Conservation (phyloP, 2,113 vertebrate genomes). For the Perca flavescens region DNA sequence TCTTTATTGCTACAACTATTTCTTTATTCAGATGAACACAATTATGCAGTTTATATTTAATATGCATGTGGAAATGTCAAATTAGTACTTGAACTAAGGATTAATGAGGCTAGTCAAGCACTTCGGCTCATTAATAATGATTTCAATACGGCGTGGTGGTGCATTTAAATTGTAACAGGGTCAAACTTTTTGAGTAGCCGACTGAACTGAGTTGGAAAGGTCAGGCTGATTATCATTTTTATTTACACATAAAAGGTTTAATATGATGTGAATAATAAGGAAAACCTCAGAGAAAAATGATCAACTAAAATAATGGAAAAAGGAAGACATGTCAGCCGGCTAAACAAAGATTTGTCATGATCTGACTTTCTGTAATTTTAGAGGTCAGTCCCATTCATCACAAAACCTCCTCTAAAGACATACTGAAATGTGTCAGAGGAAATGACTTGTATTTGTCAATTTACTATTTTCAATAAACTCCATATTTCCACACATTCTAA, state of each 20-base stretch:
- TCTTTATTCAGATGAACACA: constrained; percentile 6
- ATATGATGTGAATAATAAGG: constrained; percentile 5
- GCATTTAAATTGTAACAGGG: constrained; percentile 33
- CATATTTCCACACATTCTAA: not conserved
- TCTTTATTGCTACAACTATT: constrained; percentile 15
- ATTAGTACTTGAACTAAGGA: constrained; percentile 35
- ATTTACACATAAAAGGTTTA: constrained; percentile 39
- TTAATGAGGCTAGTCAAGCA: constrained; percentile 43
- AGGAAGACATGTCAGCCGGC: not conserved
- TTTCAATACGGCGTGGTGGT: not conserved
- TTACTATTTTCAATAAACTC: not conserved
- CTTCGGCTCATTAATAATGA: constrained; percentile 60
- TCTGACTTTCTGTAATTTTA: not conserved
- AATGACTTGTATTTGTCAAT: not conserved
- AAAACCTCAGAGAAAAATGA: constrained; percentile 2
- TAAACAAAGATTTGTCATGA: not conserved
- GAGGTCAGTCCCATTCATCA: not conserved
- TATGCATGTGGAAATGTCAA: constrained; percentile 57
- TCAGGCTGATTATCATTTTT: constrained; percentile 45
- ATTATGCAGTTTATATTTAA: constrained; percentile 24
- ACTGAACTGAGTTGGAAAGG: constrained; percentile 37
- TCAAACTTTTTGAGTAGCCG: not conserved
- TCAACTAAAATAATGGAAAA: not conserved
- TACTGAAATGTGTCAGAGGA: not conserved
- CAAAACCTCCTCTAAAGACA: not conserved